Base-by-base conservation (phyloP, 1,140 invertebrate genomes). In the Ectropis grisescens region DNA sequence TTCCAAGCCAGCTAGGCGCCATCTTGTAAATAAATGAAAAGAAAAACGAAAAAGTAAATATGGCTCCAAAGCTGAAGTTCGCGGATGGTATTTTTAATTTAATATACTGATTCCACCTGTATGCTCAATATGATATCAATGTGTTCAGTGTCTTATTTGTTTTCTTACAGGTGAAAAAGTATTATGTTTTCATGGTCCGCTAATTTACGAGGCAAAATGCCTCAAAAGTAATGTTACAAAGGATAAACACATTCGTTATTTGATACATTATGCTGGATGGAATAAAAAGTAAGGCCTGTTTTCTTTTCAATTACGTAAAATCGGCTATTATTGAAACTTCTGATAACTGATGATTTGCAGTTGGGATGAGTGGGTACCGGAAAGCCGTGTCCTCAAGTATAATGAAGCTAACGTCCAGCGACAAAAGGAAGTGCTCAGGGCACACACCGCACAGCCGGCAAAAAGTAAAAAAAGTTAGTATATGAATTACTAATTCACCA, bases 291-390 rank as follows among this genome's bases (percentile, higher is more conserved):
- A 86, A 84, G 85, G n/a, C 85, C 31, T 22, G n/a, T 8, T 9
- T 0, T 19, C 8, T 13, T 27, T 11, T 33, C 1, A 27, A 1
- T 16, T n/a, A 15, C 9, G 5, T 6, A 32, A 32, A 6, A 11
- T 11, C 3, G 13, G 19, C 7, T 22, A 1, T 32, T 10, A 32
- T 10, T 31, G 10, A 8, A 32, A 32, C 5, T 32, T 32, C 11
- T 32, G 22, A 22, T 23, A 15, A 23, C 25, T n/a, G 12, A 13
- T 35, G 12, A 35, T 54, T 66, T 88, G 69, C 83, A 97, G 95
- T 84, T 98, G 96, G 97, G 96, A 98, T 69, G 97, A 98, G 82
- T 98, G 96, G 96, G 96, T 98, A 7, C 93, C 94, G 0, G 96
- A 98, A 75, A 93, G 88, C 54, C 75, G 96, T 71, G 94, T 98